A percentile compares a stretch with the other conserved stretches of the same genome.
phyloP scores from a whole-genome alignment of 1,140 invertebrate genomes.

The Geopemphigus sp. region DNA sequence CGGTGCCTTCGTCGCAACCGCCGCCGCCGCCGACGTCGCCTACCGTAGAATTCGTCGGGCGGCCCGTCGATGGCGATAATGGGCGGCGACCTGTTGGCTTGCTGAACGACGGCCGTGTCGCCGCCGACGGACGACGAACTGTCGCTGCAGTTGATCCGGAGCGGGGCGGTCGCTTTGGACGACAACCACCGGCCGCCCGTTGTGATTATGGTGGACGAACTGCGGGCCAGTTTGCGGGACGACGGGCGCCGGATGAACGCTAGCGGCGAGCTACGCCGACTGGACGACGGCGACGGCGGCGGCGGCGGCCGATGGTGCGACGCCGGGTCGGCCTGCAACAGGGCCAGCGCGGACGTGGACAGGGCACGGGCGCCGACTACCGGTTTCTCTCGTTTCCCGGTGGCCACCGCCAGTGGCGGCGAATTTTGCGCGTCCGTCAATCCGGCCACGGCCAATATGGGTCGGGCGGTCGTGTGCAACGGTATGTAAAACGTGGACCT shows the following conservation, averaged over 20 bases:
- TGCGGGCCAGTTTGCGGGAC: conserved; percentile 69
- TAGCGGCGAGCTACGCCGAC: conserved; percentile 49
- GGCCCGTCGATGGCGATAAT: conserved; percentile 36
- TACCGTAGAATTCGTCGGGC: conserved; percentile 50
- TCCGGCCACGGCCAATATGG: conserved; percentile 51
- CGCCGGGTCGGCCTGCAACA: conserved; percentile 48
- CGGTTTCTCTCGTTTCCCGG: conserved; percentile 54
- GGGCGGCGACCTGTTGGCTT: conserved; percentile 50
- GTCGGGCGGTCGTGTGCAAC: conserved; percentile 54
- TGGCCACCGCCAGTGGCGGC: conserved; percentile 28
- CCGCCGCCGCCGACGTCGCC: conserved; percentile 54
- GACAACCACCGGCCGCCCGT: conserved; percentile 51
- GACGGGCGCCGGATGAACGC: conserved; percentile 65
- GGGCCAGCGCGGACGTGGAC: conserved; percentile 52
- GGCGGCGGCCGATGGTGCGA: conserved; percentile 52
- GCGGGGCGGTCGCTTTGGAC: conserved; percentile 51
- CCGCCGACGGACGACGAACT: conserved; percentile 46
- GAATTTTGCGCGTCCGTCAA: conserved; percentile 3
- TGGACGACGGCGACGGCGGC: conserved; percentile 52
- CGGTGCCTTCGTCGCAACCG: background rate
- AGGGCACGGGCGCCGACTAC: conserved; percentile 62
- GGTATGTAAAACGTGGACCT: conserved; percentile 60
- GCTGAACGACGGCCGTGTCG: conserved; percentile 45
- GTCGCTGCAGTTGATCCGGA: conserved; percentile 32
- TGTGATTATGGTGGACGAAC: conserved; percentile 57